Conservation (phyloP, 2,113 vertebrate genomes). For the Cebidichthys violaceus region DNA sequence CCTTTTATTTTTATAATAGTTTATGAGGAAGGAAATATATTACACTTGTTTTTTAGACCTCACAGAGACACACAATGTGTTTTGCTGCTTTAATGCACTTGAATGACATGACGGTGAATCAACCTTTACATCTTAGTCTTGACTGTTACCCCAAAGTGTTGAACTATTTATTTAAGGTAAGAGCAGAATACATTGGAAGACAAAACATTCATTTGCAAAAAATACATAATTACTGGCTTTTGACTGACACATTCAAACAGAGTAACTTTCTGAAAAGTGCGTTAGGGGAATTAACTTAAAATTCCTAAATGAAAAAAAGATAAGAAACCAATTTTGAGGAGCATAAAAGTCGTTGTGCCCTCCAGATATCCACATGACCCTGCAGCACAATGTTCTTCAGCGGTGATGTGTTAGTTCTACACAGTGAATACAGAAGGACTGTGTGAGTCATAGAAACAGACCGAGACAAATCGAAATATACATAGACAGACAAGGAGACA, state of each 20-base stretch:
- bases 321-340: background rate
- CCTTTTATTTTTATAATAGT: too few relatives aligned
- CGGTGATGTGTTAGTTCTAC: constrained; percentile 3
- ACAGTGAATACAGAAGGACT: constrained; percentile 6
- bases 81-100: background rate
- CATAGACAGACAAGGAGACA: constrained; percentile 27
- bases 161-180: background rate
- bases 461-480: constrained; percentile 15
- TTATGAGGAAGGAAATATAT: background rate
- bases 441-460: constrained; percentile 49
- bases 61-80: background rate
- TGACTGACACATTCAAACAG: background rate
- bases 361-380: background rate
- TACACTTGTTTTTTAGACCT: background rate
- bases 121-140: background rate
- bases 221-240: background rate
- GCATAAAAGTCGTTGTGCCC: background rate
- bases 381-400: background rate
- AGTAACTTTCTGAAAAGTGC: background rate
- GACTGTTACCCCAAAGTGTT: background rate
- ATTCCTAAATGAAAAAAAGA: constrained; percentile 3
- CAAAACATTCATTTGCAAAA: background rate
- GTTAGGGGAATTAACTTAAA: background rate
- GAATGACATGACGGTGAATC: background rate
- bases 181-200: background rate